These are phyloP conservation scores for Echinops telfairi DNA, from an alignment of 2,113 vertebrate species.

Conservation along the genomic window DNA sequence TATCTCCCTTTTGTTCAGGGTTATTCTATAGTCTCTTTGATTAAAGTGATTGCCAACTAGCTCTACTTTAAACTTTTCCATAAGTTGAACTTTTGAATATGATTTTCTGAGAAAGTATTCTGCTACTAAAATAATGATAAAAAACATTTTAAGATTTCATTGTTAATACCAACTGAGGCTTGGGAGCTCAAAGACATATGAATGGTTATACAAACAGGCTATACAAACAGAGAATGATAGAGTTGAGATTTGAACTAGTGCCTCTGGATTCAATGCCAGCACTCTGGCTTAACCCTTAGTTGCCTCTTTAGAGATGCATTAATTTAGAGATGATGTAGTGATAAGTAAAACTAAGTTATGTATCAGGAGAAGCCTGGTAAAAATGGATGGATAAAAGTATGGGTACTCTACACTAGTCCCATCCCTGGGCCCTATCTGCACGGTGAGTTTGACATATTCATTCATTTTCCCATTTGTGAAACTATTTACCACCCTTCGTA, in stretches of 20 bases:
- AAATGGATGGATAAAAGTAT: background rate
- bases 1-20: background rate
- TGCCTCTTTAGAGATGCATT: background rate
- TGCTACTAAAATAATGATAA: background rate
- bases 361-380: background rate
- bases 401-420: background rate
- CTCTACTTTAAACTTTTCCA: background rate
- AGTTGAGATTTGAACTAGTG: background rate
- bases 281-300: background rate
- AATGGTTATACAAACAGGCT: too few species aligned
- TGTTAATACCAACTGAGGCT: background rate
- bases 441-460: background rate
- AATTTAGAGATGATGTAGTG: background rate
- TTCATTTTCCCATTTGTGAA: background rate
- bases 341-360: background rate
- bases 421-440: background rate
- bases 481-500: fast-evolving
- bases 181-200: too few species aligned
- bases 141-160: background rate
- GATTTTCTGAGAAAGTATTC: background rate
- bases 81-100: background rate
- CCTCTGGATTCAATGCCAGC: background rate
- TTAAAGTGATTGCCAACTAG: background rate
- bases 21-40: background rate
- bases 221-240: background rate